Conservation (phyloP, 2,113 vertebrate genomes). For the Polyodon spathula region DNA sequence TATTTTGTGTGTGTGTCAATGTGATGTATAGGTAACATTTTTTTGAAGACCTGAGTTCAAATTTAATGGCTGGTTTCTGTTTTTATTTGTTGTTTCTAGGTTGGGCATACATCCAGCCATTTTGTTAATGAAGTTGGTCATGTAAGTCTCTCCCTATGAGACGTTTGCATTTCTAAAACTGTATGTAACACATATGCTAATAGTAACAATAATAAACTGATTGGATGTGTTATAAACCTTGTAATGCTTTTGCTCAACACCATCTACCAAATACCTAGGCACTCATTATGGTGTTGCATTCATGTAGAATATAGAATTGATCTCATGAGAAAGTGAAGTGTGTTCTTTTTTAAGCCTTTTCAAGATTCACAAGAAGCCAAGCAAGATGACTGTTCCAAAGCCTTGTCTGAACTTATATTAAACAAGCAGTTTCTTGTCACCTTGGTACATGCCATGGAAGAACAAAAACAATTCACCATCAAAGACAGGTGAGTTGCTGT, state of each 20-base stretch:
- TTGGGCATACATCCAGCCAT: constrained; percentile 23
- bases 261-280: no score
- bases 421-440: constrained; percentile 28
- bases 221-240: neutral
- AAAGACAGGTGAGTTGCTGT: constrained; percentile 37
- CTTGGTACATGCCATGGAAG: constrained; percentile 30
- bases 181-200: constrained; percentile 19
- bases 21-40: neutral
- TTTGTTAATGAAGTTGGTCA: constrained; percentile 51
- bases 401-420: constrained; percentile 24
- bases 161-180: neutral
- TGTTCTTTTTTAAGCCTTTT: no score
- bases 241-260: no score
- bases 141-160: constrained; percentile 27
- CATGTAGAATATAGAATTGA: no score
- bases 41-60: neutral
- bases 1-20: no score
- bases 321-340: no score
- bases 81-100: constrained; percentile 26
- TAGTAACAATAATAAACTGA: constrained; percentile 9
- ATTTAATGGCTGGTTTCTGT: neutral
- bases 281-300: no score
- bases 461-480: constrained; percentile 28
- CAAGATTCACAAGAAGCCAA: constrained; percentile 1
- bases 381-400: constrained; percentile 17